Evolutionary conservation across 2,797 vertebrate genomes (phyloP).

Genomic region (Falco cherrug): DNA sequence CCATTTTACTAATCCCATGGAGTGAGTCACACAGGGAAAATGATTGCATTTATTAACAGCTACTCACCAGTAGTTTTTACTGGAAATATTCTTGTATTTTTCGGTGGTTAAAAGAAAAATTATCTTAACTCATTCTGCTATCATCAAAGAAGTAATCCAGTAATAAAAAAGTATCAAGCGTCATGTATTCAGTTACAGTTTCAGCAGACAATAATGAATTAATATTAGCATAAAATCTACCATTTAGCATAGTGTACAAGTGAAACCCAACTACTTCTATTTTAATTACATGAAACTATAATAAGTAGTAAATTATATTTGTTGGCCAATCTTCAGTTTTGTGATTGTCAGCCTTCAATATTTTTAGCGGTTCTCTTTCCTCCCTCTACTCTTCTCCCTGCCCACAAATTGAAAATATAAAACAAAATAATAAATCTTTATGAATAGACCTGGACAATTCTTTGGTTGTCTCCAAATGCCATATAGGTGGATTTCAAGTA

Average conservation of each 20-base stretch:
- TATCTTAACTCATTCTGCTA: background rate
- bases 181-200: background rate
- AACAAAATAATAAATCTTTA: background rate
- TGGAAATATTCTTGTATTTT: background rate
- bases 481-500: background rate
- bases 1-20: background rate
- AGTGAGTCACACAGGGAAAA: background rate
- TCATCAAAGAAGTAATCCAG: background rate
- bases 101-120: background rate
- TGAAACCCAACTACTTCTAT: background rate
- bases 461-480: background rate
- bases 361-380: background rate
- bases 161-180: background rate
- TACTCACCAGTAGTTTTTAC: background rate
- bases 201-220: background rate
- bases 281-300: background rate
- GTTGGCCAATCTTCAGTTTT: background rate
- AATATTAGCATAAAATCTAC: background rate
- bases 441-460: background rate
- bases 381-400: background rate
- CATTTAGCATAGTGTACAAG: background rate
- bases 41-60: background rate
- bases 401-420: background rate
- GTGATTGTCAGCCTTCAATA: background rate
- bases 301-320: background rate